Conservation (phyloP, 1,140 invertebrate genomes). For the Ceratitis capitata region DNA sequence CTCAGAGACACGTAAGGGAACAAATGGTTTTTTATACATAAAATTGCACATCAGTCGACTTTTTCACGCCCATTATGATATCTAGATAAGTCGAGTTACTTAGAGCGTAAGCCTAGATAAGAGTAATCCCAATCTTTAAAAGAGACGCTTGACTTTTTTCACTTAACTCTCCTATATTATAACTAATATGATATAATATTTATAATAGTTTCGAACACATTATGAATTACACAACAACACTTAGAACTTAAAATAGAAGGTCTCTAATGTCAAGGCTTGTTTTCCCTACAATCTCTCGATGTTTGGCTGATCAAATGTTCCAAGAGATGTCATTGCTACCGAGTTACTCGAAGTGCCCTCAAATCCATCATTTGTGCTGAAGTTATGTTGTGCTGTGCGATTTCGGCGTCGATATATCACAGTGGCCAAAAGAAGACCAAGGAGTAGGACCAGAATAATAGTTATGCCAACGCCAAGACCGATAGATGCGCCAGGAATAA, state of each 20-base stretch:
- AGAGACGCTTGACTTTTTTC: too few species aligned
- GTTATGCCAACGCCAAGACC: constrained; percentile 43
- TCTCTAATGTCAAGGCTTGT: not conserved
- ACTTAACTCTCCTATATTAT: too few species aligned
- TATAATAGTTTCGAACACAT: too few species aligned
- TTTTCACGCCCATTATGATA: too few species aligned
- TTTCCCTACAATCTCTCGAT: not conserved
- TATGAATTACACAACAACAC: too few species aligned
- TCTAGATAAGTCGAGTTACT: too few species aligned
- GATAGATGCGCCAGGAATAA: constrained; percentile 20
- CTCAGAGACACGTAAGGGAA: too few species aligned
- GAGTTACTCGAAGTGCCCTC: not conserved
- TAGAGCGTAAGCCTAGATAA: too few species aligned
- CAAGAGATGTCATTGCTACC: not conserved
- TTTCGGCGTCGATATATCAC: constrained; percentile 42
- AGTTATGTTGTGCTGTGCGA: constrained; percentile 40
- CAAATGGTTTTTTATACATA: too few species aligned
- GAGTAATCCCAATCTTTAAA: too few species aligned
- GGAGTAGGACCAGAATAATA: constrained; percentile 40
- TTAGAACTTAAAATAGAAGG: not conserved
- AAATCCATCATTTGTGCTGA: constrained; percentile 39
- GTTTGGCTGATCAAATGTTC: not conserved
- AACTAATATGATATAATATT: too few species aligned
- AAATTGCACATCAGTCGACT: too few species aligned
- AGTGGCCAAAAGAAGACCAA: constrained; percentile 40